A percentile compares a stretch with the other conserved stretches of the same genome.
phyloP scores from a whole-genome alignment of 2,888 invertebrate species.

The Lomographa bimaculata region DNA sequence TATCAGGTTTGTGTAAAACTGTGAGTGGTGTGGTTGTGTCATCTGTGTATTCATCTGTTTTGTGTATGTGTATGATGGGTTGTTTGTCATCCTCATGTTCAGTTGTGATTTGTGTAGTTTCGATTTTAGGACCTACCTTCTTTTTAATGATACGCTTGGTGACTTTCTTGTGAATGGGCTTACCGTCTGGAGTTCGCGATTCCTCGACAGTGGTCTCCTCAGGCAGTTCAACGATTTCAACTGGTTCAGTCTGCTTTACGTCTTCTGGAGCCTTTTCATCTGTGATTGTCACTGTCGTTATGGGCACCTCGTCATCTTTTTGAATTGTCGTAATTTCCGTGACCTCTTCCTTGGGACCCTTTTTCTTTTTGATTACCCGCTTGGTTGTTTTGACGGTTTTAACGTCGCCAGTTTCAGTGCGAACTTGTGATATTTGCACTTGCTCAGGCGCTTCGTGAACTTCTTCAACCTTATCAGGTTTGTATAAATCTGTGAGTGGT shows the following conservation, averaged over 20 bases:
- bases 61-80: constrained; percentile 60
- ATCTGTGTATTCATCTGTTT: constrained; percentile 45
- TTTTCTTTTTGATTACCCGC: constrained; percentile 52
- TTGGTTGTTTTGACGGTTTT: constrained; percentile 46
- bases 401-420: constrained; percentile 51
- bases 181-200: not conserved
- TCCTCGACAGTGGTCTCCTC: constrained; percentile 3
- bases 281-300: too few species aligned
- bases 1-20: constrained; percentile 25
- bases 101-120: constrained; percentile 39
- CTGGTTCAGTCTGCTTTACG: not conserved
- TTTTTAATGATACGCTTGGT: constrained; percentile 44
- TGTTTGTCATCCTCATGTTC: constrained; percentile 37
- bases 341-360: constrained; percentile 40
- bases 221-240: not conserved
- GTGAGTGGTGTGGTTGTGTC: constrained; percentile 29
- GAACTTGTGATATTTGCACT: too few species aligned
- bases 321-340: constrained; percentile 53
- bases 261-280: not conserved
- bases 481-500: constrained; percentile 35
- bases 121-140: constrained; percentile 53
- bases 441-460: too few species aligned
- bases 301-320: constrained; percentile 14
- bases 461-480: constrained; percentile 43
- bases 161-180: constrained; percentile 20